These are phyloP conservation scores for Pelecanoides urinatrix DNA, from an alignment of 2,113 vertebrate genomes.

Conservation along the genomic window DNA sequence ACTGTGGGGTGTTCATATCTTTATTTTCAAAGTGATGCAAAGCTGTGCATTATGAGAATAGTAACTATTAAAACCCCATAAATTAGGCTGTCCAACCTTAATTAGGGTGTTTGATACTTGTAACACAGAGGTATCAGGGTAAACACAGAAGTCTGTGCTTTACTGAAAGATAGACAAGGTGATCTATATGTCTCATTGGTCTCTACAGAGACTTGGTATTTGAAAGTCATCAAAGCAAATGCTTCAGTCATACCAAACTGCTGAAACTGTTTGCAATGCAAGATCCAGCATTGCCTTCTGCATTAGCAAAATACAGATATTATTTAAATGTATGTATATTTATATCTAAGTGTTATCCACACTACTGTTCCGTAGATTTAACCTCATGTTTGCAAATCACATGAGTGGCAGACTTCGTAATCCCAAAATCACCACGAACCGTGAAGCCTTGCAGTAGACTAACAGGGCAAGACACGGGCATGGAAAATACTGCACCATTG, in stretches of 20 bases:
- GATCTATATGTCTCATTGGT: fast-evolving
- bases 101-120: neutral
- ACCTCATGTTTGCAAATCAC: neutral
- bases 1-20: neutral
- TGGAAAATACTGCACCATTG: neutral
- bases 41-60: neutral
- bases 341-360: neutral
- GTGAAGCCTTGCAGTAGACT: neutral
- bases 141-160: neutral
- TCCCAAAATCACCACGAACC: neutral
- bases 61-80: neutral
- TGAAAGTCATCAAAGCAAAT: neutral
- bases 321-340: neutral
- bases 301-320: neutral
- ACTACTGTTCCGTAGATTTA: neutral
- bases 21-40: neutral
- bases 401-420: neutral
- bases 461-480: neutral
- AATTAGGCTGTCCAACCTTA: neutral
- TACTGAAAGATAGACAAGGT: neutral
- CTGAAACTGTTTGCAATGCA: neutral
- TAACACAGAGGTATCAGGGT: neutral
- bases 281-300: neutral
- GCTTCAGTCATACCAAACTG: neutral
- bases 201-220: neutral